Evolutionary conservation across 2,797 vertebrate genomes (phyloP).

Genomic region (Otus scops): DNA sequence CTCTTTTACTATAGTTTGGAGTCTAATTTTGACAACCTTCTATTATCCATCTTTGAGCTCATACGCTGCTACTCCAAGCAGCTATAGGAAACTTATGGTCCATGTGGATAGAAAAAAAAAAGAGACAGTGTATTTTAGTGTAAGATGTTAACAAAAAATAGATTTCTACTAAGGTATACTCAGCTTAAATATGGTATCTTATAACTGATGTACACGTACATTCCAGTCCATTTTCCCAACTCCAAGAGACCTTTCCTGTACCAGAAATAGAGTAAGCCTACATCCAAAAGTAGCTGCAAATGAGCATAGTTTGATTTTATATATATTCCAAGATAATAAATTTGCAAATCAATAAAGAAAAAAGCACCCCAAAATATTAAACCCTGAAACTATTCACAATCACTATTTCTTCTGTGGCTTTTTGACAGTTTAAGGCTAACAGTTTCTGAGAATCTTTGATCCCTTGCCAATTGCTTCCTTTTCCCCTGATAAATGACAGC

Average conservation of each 20-base stretch:
- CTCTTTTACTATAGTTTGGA: not conserved
- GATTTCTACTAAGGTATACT: not conserved
- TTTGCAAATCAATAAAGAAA: not conserved
- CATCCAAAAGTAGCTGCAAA: not conserved
- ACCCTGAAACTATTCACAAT: not conserved
- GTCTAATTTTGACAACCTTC: not conserved
- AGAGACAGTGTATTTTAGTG: not conserved
- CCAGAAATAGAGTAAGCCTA: not conserved
- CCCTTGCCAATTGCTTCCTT: conserved; percentile 2
- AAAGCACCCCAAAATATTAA: not conserved
- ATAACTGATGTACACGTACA: not conserved
- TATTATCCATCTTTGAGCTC: not conserved
- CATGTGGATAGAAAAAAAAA: not conserved
- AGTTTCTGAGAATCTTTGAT: not conserved
- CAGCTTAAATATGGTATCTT: not conserved
- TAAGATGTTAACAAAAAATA: not conserved
- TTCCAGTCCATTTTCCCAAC: not conserved
- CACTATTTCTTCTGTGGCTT: not conserved
- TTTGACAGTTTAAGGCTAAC: not conserved
- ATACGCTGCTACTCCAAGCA: not conserved
- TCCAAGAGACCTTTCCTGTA: not conserved
- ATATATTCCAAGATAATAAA: not conserved
- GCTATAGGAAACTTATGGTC: not conserved
- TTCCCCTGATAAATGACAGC: not conserved
- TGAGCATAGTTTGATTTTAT: not conserved